Evolutionary conservation across 2,797 vertebrate genomes (phyloP).

Genomic region (Brachyrhaphis roseni): DNA sequence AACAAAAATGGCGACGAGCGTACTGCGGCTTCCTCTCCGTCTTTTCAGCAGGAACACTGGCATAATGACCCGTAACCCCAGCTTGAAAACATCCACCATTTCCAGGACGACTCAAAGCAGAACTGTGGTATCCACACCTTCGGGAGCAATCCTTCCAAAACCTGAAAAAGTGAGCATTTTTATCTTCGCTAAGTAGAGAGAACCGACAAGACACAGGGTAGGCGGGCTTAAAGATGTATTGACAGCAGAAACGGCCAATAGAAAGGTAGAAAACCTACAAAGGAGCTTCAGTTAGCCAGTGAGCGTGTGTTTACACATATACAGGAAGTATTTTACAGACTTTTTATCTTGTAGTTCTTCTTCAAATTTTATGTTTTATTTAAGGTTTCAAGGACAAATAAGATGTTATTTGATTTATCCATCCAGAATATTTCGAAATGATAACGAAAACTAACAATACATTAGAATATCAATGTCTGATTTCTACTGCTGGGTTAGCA

Average conservation of each 20-base stretch:
- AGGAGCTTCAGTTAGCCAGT: constrained; percentile 54
- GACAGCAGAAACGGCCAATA: constrained; percentile 56
- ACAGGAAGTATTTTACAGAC: constrained; percentile 58
- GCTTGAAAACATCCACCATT: constrained; percentile 55
- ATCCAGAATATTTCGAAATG: background rate
- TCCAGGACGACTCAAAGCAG: constrained; percentile 67
- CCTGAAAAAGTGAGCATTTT: constrained; percentile 88
- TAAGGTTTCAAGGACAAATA: background rate
- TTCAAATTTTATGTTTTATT: background rate
- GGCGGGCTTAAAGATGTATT: constrained; percentile 1
- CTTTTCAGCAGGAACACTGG: constrained; percentile 44
- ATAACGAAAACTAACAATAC: background rate
- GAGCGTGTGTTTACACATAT: constrained; percentile 21
- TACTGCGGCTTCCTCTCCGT: constrained; percentile 63
- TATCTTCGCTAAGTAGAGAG: background rate
- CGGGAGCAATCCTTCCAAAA: constrained; percentile 89
- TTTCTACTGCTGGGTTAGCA: background rate
- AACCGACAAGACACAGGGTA: constrained; percentile 13
- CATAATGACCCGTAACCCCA: constrained; percentile 41
- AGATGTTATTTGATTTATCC: background rate
- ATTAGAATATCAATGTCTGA: background rate
- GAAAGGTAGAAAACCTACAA: background rate
- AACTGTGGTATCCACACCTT: constrained; percentile 79
- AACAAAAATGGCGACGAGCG: constrained; percentile 78
- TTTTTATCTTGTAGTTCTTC: background rate